Evolutionary conservation across 2,888 invertebrate species (phyloP).

Genomic region (Enchytraeus crypticus): DNA sequence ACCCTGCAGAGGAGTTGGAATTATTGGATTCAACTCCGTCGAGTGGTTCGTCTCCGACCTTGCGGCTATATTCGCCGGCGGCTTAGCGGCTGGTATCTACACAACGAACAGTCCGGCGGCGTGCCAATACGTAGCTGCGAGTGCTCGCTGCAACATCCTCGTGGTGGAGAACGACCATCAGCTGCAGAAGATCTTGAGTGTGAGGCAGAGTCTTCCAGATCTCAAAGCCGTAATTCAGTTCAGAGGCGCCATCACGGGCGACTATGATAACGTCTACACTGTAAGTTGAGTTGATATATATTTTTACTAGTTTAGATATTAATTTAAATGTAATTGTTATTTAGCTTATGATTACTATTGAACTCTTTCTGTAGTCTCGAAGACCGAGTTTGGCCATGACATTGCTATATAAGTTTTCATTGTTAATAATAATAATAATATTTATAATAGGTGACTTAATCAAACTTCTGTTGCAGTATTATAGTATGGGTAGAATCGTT

Average conservation of each 20-base stretch:
- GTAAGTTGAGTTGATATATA: conserved; percentile 31
- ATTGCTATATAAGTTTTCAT: too few relatives aligned
- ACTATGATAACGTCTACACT: conserved; percentile 32
- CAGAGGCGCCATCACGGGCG: conserved; percentile 52
- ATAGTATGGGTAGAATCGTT: too few relatives aligned
- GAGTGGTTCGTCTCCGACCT: conserved; percentile 81
- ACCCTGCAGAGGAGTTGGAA: conserved; percentile 70
- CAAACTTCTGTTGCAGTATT: too few relatives aligned
- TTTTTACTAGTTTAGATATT: too few relatives aligned
- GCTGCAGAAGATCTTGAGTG: conserved; percentile 66
- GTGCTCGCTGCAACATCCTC: conserved; percentile 73
- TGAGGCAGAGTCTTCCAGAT: conserved; percentile 36
- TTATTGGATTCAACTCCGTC: conserved; percentile 82
- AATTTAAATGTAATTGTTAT: too few relatives aligned
- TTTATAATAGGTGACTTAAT: too few relatives aligned
- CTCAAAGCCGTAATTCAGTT: conserved; percentile 67
- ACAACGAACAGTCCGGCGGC: conserved; percentile 82
- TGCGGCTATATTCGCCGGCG: conserved; percentile 77
- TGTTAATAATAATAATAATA: too few relatives aligned
- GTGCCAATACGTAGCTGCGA: conserved; percentile 66
- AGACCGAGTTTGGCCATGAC: too few relatives aligned
- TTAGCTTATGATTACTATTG: too few relatives aligned
- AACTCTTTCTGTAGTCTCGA: too few relatives aligned
- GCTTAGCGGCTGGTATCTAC: conserved; percentile 70
- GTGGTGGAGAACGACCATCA: conserved; percentile 79